These are phyloP conservation scores for Microtus montanus DNA, from an alignment of 2,113 vertebrate genomes.

Conservation along the genomic window DNA sequence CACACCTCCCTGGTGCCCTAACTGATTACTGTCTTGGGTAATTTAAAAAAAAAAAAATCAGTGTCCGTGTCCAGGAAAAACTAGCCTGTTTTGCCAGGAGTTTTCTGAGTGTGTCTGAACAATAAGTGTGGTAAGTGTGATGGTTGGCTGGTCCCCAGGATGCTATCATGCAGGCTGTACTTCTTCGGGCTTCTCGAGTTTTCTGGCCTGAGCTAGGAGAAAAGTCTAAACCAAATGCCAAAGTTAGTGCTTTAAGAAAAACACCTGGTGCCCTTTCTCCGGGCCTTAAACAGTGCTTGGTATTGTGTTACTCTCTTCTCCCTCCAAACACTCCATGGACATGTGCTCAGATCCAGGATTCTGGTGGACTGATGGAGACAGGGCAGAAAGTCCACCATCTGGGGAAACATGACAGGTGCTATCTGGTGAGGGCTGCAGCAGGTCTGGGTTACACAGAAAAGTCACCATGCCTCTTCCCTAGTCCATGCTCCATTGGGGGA, in stretches of 20 bases:
- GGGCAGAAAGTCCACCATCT: background rate
- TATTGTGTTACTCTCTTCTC: background rate
- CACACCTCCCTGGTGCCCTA: background rate
- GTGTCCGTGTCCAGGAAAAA: background rate
- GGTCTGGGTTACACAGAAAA: background rate
- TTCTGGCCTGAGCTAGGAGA: slow-evolving; percentile 1
- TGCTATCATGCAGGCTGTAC: background rate
- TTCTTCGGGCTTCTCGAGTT: slow-evolving; percentile 13
- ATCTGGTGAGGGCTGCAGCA: background rate
- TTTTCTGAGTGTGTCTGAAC: background rate
- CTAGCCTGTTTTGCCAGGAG: background rate
- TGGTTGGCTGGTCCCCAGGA: background rate
- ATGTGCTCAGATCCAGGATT: background rate
- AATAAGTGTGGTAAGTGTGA: background rate
- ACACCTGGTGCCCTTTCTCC: background rate
- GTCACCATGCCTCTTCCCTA: background rate
- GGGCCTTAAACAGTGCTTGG: background rate
- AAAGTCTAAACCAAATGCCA: background rate
- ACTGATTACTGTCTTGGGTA: background rate
- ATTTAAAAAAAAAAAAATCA: background rate
- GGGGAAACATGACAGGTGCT: background rate
- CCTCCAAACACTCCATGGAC: background rate
- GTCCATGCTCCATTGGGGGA: background rate
- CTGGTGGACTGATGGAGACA: background rate
- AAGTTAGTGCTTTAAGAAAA: background rate